Percentiles rank a stretch among this genome's conserved stretches.
phyloP scores from a whole-genome alignment of 2,797 vertebrate genomes.

The Xenops minutus region DNA sequence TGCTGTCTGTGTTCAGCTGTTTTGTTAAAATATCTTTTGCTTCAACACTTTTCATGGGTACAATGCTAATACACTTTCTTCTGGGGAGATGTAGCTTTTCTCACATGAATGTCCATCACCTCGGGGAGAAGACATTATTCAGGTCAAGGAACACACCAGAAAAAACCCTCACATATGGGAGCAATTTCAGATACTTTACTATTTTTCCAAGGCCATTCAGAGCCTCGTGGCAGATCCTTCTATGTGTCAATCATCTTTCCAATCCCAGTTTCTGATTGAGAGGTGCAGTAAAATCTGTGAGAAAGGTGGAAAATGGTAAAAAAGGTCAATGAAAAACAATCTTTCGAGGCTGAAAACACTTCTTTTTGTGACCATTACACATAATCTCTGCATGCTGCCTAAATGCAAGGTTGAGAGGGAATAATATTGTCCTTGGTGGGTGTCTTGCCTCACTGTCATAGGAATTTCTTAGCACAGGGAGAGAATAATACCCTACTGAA shows the following conservation, averaged over 20 bases:
- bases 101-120: background rate
- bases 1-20: background rate
- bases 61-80: background rate
- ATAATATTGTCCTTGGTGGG: background rate
- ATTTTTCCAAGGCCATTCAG: background rate
- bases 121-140: background rate
- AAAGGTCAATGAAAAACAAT: background rate
- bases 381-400: background rate
- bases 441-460: rapidly evolving
- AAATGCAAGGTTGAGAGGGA: background rate
- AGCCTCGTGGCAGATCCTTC: background rate
- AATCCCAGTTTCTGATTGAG: background rate
- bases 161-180: background rate
- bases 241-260: background rate
- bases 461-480: background rate
- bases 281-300: background rate
- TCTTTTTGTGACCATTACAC: background rate
- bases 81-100: background rate
- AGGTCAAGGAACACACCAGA: background rate
- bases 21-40: background rate
- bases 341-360: background rate
- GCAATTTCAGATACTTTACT: background rate
- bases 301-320: background rate
- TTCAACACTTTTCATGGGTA: background rate
- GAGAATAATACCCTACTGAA: background rate